These are phyloP conservation scores for Calameuta filiformis DNA, from an alignment of 2,888 invertebrate species.

Conservation along the genomic window DNA sequence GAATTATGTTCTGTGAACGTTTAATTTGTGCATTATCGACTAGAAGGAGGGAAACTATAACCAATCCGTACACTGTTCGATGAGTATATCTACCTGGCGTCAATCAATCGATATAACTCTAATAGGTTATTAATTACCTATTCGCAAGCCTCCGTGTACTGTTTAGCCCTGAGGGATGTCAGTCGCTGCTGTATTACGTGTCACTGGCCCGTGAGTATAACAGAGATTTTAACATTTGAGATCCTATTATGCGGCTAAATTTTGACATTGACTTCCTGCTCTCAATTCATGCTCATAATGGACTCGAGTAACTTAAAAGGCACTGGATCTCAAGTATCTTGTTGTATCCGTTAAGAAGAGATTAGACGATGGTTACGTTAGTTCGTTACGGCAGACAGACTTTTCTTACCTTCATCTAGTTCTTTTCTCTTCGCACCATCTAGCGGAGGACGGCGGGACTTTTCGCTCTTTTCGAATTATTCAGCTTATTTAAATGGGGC, in stretches of 20 bases:
- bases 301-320: not conserved
- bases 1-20: not conserved
- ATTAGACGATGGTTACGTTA: not conserved
- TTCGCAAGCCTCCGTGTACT: not conserved
- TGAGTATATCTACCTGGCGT: constrained; percentile 7
- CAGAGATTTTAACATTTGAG: not conserved
- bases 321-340: not conserved
- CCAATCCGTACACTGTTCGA: not conserved
- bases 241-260: not conserved
- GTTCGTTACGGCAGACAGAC: not conserved
- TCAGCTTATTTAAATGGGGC: not conserved
- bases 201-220: not conserved
- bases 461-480: not conserved
- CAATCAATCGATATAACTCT: constrained; percentile 15
- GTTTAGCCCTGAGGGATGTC: constrained; percentile 2
- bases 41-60: not conserved
- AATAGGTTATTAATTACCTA: constrained; percentile 16
- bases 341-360: not conserved
- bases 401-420: not conserved
- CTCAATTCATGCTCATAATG: not conserved
- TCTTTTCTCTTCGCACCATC: not conserved
- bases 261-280: not conserved
- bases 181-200: constrained; percentile 4
- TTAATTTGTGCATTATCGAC: not conserved
- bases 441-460: not conserved